Base-by-base conservation (phyloP, 1,140 invertebrate genomes). In the Cataglyphis hispanica region DNA sequence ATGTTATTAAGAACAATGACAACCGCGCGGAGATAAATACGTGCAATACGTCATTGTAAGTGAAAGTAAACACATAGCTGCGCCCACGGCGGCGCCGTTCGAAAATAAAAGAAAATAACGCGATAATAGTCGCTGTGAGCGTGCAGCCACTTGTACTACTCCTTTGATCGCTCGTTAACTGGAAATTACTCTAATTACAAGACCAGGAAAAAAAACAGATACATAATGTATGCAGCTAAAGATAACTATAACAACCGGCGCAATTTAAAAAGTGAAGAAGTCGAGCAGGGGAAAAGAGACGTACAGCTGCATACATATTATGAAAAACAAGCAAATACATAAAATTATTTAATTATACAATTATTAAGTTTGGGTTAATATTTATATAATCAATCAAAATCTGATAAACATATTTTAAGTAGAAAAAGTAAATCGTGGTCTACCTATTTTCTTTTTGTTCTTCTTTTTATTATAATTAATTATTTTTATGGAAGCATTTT, bases 1-100 rank as follows among this genome's bases (percentile, higher is more conserved):
- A 31, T 80, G 63, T 80, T 69, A 80, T 80, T 80, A 80, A 80
- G 76, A 69, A 80, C 76, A 80, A 80, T 80, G 63, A 67, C 63
- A 80, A 80, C 63, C 27, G 31, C 31, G 76, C 31, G 76, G 31
- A 67, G 76, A 67, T 80, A 80, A 80, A 67, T 80, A 67, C 69
- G 76, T 43, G 76, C 76, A 67, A 67, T 80, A 80, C 76, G 76
- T 80, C 76, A 80, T 80, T 56, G 43, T 69, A 80, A 67, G 76
- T 69, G 76, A 80, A 80, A 80, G 76, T 80, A 67, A 80, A 80
- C 61, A 69, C 63, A 43, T 22, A 53, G 76, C 37, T 80, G 63
- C 61, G 63, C 61, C 76, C 31, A 31, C 76, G 63, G 76, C 63
- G 61, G 63, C 76, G 61, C 63, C 31, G 76, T 80, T 80, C 63